Base-by-base conservation (phyloP, 1,140 invertebrate species). In the Pachypeltis micranthus region DNA sequence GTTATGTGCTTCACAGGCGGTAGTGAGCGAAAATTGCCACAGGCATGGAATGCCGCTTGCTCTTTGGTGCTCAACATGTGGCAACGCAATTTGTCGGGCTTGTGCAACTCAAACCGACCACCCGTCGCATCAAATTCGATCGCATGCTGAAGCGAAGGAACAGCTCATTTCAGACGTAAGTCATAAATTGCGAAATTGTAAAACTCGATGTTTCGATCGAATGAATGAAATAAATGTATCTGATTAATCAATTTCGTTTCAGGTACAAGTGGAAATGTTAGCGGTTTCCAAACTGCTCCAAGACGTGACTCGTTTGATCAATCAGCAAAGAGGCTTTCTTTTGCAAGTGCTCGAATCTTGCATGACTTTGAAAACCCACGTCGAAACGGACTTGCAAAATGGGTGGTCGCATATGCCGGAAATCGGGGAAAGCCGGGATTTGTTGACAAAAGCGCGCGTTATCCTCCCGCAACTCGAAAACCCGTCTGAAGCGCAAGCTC, bases 341-440 rank as follows among this genome's bases (percentile, higher is more conserved):
- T 77, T 85, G 58, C 85, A 85, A 71, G 84, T 86, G n/a, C 75
- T 85, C 26, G 85, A 87, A 67, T 82, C 84, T 14, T 85, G 85
- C 70, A 83, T 85, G 12, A 84, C 83, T 57, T 72, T 87, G 51
- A 86, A 87, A 69, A 83, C 82, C 24, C 83, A 85, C 71, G 81
- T 87, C 21, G 85, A 86, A 72, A 81, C 82, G 1, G 85, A 86
- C 68, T 73, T 87, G 23, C 81, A 84, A 34, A 85, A 82, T 67
- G 83, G 82, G 60, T 79, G 79, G 74, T 79, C 78, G 19, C 80
- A 83, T 57, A 78, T 81, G 28, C 77, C 78, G 1, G 84, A 85
- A 70, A 77, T 84, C 67, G 76, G 78, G 25, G 84, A 85, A 63
- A 80, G 81, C 4, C 78, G 81, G 25, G 83, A 85, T 65, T 76